Conservation (phyloP, 2,888 invertebrate genomes). For the Andricus quercusramuli region DNA sequence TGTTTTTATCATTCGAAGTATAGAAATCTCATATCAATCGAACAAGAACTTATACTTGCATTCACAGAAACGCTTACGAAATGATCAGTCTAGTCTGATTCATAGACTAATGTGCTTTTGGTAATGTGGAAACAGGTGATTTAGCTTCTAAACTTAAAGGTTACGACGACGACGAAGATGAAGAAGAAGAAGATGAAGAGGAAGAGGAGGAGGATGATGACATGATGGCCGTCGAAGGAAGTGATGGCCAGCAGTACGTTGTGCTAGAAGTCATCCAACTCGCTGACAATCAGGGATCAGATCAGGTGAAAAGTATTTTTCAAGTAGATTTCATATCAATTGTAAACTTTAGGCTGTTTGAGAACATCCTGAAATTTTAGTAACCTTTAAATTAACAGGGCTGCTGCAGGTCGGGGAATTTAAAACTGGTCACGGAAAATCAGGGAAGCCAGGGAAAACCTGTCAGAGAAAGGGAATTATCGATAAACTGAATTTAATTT, state of each 20-base stretch:
- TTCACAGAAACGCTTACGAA: conserved; percentile 69
- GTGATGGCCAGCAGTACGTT: conserved; percentile 91
- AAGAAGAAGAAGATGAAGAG: conserved; percentile 80
- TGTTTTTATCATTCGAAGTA: background rate
- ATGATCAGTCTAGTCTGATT: conserved; percentile 68
- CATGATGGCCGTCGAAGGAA: conserved; percentile 85
- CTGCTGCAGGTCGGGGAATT: too few relatives aligned
- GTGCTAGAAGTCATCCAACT: conserved; percentile 94
- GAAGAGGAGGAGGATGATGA: conserved; percentile 81
- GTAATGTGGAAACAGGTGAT: conserved; percentile 49
- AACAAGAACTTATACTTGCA: conserved; percentile 16
- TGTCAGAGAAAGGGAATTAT: too few relatives aligned
- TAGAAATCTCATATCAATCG: background rate
- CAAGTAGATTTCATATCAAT: conserved; percentile 16
- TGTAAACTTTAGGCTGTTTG: background rate
- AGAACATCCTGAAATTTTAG: too few relatives aligned
- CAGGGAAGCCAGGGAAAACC: too few relatives aligned
- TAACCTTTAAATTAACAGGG: too few relatives aligned
- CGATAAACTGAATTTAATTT: too few relatives aligned
- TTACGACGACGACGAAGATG: conserved; percentile 76
- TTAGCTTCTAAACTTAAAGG: conserved; percentile 76
- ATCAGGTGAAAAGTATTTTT: conserved; percentile 78
- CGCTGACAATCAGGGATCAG: conserved; percentile 84
- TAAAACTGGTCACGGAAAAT: too few relatives aligned
- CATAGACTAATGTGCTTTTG: conserved; percentile 74